phyloP scores from a whole-genome alignment of 2,888 invertebrate species.

The Cryptus viduatorius region DNA sequence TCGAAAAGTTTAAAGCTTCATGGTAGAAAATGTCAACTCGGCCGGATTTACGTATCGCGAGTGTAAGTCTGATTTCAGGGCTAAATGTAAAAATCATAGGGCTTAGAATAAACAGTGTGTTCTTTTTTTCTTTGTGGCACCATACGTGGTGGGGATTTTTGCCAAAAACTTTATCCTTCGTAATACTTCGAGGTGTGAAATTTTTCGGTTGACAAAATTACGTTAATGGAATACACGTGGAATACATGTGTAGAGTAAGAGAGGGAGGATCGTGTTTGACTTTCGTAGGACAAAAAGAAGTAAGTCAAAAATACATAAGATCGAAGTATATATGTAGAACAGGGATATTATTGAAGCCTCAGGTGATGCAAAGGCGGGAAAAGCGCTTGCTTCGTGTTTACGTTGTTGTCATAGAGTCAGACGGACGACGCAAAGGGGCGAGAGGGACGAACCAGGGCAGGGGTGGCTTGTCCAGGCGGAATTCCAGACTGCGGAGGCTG shows the following conservation, averaged over 20 bases:
- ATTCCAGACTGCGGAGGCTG: conserved; percentile 81
- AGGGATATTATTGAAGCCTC: conserved; percentile 46
- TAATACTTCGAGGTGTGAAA: neutral
- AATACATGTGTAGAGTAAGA: neutral
- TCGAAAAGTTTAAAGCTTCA: neutral
- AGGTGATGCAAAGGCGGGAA: conserved; percentile 34
- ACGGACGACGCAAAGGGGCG: conserved; percentile 17
- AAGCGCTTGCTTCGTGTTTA: conserved; percentile 64
- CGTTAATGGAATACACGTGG: neutral
- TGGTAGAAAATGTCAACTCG: neutral
- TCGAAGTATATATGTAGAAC: neutral
- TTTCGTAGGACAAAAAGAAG: neutral
- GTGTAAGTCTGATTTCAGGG: neutral
- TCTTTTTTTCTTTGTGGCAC: neutral
- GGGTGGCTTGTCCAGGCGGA: conserved; percentile 69
- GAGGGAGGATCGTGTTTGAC: neutral
- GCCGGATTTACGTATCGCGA: neutral
- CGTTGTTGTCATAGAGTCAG: conserved; percentile 69
- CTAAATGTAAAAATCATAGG: neutral
- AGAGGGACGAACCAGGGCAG: conserved; percentile 45
- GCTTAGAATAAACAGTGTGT: neutral
- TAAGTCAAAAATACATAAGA: neutral
- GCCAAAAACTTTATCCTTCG: neutral
- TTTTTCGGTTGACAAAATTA: neutral
- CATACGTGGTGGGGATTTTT: neutral